Evolutionary conservation across 2,888 invertebrate genomes (phyloP).

Genomic region (Hesperia comma): DNA sequence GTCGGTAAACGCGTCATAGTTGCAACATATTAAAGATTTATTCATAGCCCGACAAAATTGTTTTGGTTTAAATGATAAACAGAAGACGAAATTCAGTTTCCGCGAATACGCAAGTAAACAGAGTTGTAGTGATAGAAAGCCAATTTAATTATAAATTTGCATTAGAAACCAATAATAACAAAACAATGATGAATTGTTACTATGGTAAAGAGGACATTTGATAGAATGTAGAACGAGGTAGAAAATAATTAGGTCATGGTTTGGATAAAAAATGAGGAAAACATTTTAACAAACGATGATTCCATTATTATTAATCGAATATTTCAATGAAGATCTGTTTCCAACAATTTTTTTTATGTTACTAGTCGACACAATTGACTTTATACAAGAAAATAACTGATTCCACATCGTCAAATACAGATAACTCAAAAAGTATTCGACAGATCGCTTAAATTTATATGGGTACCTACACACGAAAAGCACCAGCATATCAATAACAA

Average conservation of each 20-base stretch:
- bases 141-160: constrained; percentile 1
- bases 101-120: neutral
- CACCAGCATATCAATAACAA: no score
- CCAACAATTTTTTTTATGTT: neutral
- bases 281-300: neutral
- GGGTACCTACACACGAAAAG: no score
- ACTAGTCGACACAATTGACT: neutral
- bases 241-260: neutral
- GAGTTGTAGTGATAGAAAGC: neutral
- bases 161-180: neutral
- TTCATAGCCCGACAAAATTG: constrained; percentile 19
- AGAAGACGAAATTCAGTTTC: neutral
- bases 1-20: constrained; percentile 14
- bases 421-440: no score
- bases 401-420: no score
- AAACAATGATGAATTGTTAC: neutral
- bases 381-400: no score
- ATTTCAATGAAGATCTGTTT: neutral
- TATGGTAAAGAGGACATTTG: neutral
- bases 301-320: neutral
- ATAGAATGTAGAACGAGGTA: neutral
- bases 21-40: constrained; percentile 27
- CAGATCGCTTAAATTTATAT: no score
- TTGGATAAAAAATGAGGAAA: neutral
- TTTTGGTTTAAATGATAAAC: constrained; percentile 13